phyloP scores from a whole-genome alignment of 2,113 vertebrate species.

The Phrynosoma blainvillii region DNA sequence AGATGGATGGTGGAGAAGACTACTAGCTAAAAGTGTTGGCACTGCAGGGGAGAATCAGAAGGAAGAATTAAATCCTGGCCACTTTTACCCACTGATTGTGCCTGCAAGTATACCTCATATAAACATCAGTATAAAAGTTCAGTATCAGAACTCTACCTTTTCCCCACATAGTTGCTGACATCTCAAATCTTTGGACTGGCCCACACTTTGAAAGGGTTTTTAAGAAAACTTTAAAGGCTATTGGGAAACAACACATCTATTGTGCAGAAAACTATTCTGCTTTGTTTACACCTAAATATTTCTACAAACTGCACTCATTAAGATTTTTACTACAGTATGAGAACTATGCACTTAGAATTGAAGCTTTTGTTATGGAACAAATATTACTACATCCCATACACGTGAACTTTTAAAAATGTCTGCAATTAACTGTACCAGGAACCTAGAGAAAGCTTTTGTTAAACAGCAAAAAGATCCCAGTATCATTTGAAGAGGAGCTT shows the following conservation, averaged over 20 bases:
- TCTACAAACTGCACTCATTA: conserved; percentile 59
- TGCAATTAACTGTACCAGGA: background rate
- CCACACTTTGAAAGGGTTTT: conserved; percentile 51
- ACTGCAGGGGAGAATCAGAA: too few relatives aligned
- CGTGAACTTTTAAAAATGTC: rapidly evolving
- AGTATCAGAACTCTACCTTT: background rate
- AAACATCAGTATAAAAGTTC: background rate
- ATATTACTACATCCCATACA: rapidly evolving
- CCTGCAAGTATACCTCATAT: too few relatives aligned
- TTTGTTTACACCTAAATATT: conserved; percentile 68
- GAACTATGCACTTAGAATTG: background rate
- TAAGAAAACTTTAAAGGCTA: conserved; percentile 49
- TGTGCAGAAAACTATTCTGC: conserved; percentile 58
- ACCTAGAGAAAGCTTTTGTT: background rate
- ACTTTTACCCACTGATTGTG: too few relatives aligned
- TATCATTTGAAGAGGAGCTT: background rate
- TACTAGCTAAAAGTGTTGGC: too few relatives aligned
- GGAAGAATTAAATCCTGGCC: too few relatives aligned
- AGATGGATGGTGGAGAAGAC: too few relatives aligned
- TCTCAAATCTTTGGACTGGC: conserved; percentile 49
- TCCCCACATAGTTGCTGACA: conserved; percentile 22
- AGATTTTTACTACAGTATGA: conserved; percentile 48
- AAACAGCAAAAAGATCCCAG: background rate
- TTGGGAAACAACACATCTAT: conserved; percentile 65
- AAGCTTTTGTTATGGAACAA: conserved; percentile 22